These are phyloP conservation scores for Apostichopus parvimensis DNA, from an alignment of 35 echinoderm and acorn worm genomes.

Conservation along the genomic window DNA sequence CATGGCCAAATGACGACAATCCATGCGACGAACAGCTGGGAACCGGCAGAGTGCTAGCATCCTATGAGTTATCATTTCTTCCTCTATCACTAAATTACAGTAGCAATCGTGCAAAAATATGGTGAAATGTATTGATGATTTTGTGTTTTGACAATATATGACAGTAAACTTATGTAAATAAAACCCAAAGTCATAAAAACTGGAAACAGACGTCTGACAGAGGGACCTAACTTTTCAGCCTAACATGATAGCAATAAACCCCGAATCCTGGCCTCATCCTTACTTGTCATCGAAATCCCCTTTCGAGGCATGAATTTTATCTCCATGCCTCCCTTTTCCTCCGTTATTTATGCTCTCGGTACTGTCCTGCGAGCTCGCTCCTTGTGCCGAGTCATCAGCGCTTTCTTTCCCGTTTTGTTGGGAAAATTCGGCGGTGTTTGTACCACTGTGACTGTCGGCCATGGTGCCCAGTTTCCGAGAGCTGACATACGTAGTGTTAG, in stretches of 20 bases:
- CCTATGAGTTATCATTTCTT: not conserved
- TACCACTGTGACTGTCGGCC: constrained; percentile 57
- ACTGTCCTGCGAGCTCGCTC: constrained; percentile 50
- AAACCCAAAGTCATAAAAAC: not conserved
- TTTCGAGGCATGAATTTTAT: constrained; percentile 64
- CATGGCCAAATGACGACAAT: constrained; percentile 45
- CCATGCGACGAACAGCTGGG: constrained; percentile 9
- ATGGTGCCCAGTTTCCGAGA: constrained; percentile 64
- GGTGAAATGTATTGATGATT: not conserved
- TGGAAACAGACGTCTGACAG: constrained; percentile 25
- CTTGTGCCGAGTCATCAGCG: constrained; percentile 49
- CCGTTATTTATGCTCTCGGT: constrained; percentile 46
- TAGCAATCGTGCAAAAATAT: not conserved
- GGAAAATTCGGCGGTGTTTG: constrained; percentile 53
- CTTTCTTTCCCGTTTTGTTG: constrained; percentile 58
- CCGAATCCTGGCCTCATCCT: constrained; percentile 3
- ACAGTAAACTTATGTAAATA: not conserved
- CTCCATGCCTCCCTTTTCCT: constrained; percentile 51
- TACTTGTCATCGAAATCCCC: constrained; percentile 52
- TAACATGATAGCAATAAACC: constrained; percentile 39
- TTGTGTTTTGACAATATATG: not conserved
- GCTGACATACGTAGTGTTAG: constrained; percentile 28
- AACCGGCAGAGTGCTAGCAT: not conserved
- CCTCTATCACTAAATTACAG: not conserved
- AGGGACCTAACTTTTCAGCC: constrained; percentile 34